These are phyloP conservation scores for Campoplex nolae DNA, from an alignment of 2,888 invertebrate genomes.

Conservation along the genomic window DNA sequence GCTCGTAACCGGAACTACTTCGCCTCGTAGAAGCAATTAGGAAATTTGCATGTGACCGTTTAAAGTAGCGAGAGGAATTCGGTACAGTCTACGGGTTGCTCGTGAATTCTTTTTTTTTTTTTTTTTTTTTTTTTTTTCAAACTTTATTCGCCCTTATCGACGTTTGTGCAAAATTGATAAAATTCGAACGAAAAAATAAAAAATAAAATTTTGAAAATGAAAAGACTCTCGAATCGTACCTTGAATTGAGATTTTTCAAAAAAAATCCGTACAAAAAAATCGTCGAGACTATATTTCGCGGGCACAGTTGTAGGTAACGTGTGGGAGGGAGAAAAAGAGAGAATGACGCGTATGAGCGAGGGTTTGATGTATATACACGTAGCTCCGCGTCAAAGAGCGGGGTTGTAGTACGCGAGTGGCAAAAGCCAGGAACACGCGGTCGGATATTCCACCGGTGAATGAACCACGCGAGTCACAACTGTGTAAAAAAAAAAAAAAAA, in stretches of 20 bases:
- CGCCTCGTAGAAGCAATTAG: constrained; percentile 37
- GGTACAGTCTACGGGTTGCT: not conserved
- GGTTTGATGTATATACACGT: constrained; percentile 20
- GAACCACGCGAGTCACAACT: constrained; percentile 61
- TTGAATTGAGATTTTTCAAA: not conserved
- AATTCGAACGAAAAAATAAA: not conserved
- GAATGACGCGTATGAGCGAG: constrained; percentile 5
- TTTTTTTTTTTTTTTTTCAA: not conserved
- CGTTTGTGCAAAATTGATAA: not conserved
- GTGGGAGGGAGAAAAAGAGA: not conserved
- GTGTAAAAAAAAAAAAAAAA: constrained; percentile 1
- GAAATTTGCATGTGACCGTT: constrained; percentile 43
- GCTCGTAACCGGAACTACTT: constrained; percentile 18
- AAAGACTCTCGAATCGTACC: not conserved
- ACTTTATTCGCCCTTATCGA: not conserved
- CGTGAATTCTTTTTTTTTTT: not conserved
- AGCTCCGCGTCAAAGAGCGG: constrained; percentile 41
- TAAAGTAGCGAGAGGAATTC: constrained; percentile 10
- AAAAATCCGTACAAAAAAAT: not conserved
- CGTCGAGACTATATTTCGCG: not conserved
- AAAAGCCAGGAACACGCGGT: constrained; percentile 60
- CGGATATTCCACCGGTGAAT: constrained; percentile 67
- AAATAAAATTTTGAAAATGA: not conserved
- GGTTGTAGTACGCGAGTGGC: constrained; percentile 51
- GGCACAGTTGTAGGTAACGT: not conserved